Evolutionary conservation across 2,888 invertebrate species (phyloP).

Genomic region (Ormyrus thymus): DNA sequence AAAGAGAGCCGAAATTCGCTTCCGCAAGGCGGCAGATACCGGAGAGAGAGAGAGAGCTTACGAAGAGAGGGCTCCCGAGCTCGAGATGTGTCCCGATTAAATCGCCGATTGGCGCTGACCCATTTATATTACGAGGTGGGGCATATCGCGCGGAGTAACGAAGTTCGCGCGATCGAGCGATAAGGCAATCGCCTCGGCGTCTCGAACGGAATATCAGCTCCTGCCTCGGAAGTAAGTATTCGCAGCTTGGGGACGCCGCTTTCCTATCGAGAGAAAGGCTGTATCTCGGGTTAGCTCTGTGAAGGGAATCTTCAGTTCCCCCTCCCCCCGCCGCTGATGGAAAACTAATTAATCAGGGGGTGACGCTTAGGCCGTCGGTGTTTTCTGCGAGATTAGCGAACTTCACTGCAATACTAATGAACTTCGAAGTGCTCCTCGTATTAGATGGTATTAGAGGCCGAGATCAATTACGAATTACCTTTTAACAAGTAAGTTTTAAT

Average conservation of each 20-base stretch:
- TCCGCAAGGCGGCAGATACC: too few relatives aligned
- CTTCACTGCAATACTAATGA: conserved; percentile 14
- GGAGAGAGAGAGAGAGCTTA: too few relatives aligned
- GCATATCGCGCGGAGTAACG: not conserved
- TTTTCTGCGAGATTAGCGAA: conserved; percentile 23
- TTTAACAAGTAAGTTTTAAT: too few relatives aligned
- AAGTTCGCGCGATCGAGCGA: conserved; percentile 7
- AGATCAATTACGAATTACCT: too few relatives aligned
- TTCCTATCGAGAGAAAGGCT: not conserved
- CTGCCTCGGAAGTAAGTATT: conserved; percentile 2
- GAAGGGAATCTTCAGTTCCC: not conserved
- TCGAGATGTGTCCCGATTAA: conserved; percentile 12
- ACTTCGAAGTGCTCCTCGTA: not conserved
- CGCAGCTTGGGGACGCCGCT: not conserved
- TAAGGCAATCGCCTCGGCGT: conserved; percentile 17
- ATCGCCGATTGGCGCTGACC: conserved; percentile 21
- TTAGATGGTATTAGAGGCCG: too few relatives aligned
- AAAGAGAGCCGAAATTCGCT: too few relatives aligned
- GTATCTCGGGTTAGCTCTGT: not conserved
- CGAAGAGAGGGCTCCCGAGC: not conserved
- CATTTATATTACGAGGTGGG: conserved; percentile 16
- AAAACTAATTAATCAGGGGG: conserved; percentile 20
- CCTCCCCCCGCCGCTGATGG: not conserved
- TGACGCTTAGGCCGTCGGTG: conserved; percentile 2
- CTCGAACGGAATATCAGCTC: conserved; percentile 9